Conservation (phyloP, 1,140 invertebrate genomes). For the Apis florea region DNA sequence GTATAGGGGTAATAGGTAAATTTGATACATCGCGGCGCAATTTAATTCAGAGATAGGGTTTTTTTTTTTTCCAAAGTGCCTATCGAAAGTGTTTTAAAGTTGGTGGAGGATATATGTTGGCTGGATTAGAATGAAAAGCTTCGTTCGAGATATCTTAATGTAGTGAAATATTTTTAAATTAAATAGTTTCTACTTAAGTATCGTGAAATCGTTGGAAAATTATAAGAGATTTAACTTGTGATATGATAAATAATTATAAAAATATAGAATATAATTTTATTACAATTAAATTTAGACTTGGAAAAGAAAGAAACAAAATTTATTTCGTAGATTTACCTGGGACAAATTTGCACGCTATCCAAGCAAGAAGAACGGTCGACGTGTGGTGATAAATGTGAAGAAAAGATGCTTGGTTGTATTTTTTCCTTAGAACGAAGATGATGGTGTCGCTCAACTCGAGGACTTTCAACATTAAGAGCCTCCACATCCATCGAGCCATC, state of each 20-base stretch:
- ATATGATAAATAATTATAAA: no score
- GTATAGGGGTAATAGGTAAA: not conserved
- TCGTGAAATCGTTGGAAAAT: no score
- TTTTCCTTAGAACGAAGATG: constrained; percentile 88
- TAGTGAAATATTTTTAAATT: no score
- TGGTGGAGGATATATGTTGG: no score
- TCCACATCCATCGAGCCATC: constrained; percentile 78
- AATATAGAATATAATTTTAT: no score
- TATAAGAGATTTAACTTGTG: no score
- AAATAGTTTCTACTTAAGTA: no score
- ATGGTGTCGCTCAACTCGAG: constrained; percentile 80
- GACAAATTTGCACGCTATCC: constrained; percentile 85
- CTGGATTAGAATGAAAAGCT: no score
- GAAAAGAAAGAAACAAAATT: no score
- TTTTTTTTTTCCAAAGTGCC: not conserved
- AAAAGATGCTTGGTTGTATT: constrained; percentile 86
- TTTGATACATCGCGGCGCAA: not conserved
- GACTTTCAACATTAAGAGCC: constrained; percentile 79
- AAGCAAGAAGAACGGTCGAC: constrained; percentile 84
- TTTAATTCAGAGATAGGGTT: not conserved
- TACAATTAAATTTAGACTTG: no score
- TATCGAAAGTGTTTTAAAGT: not conserved
- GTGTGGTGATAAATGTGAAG: constrained; percentile 88
- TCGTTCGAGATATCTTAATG: no score
- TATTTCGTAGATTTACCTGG: constrained; percentile 78